These are phyloP conservation scores for Frankliniella fusca DNA, from an alignment of 2,888 invertebrate species.

Conservation along the genomic window DNA sequence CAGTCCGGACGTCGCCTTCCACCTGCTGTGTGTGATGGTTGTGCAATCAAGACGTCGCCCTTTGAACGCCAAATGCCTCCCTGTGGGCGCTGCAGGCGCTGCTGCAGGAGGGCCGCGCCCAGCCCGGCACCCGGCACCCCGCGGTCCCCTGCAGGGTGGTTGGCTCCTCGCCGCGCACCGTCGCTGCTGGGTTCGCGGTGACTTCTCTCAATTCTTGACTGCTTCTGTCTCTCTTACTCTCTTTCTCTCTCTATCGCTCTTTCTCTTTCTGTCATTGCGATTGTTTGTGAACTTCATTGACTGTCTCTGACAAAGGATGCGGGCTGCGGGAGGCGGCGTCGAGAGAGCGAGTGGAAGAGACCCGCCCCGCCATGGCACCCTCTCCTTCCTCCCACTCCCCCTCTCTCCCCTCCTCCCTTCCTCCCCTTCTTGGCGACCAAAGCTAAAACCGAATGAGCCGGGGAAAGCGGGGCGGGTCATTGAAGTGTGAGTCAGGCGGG, in stretches of 20 bases:
- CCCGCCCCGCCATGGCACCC: too few relatives aligned
- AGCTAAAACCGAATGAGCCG: constrained; percentile 7
- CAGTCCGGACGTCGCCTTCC: too few relatives aligned
- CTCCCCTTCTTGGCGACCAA: too few relatives aligned
- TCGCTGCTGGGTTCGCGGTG: neutral
- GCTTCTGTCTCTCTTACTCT: neutral
- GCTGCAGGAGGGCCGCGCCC: neutral
- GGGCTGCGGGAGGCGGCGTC: neutral
- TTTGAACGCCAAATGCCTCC: too few relatives aligned
- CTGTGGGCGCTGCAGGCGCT: neutral
- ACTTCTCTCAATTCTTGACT: neutral
- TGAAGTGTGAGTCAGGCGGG: neutral
- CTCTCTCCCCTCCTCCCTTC: too few relatives aligned
- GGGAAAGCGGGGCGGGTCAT: neutral
- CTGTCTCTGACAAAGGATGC: constrained; percentile 15
- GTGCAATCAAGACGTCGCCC: neutral
- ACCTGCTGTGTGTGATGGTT: neutral
- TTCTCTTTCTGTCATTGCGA: neutral
- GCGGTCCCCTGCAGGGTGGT: too few relatives aligned
- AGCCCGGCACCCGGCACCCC: too few relatives aligned
- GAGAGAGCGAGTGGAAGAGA: neutral
- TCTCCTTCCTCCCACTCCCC: too few relatives aligned
- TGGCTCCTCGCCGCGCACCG: too few relatives aligned
- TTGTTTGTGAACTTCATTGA: constrained; percentile 26
- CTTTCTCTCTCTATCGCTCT: too few relatives aligned